phyloP scores from a whole-genome alignment of 1,140 invertebrate genomes.

The Coptotermes formosanus region DNA sequence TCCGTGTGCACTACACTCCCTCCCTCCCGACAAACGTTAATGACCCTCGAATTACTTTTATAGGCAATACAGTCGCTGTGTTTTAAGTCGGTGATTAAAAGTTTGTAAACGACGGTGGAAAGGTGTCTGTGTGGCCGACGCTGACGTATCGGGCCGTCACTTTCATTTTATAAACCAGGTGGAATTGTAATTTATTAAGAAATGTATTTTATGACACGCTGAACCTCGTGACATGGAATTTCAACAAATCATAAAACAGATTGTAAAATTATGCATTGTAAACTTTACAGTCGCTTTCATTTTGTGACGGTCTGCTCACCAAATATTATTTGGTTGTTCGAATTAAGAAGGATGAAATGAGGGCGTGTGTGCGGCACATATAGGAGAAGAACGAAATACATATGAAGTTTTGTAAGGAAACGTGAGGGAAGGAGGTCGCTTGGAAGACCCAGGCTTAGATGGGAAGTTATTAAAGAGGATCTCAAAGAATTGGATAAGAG shows the following conservation, averaged over 20 bases:
- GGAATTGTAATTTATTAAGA: background rate
- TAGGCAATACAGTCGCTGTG: background rate
- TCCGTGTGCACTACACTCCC: background rate
- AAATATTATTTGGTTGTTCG: too few relatives aligned
- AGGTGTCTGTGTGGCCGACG: background rate
- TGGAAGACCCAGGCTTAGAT: too few relatives aligned
- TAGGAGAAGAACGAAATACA: too few relatives aligned
- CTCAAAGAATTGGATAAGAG: too few relatives aligned
- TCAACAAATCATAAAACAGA: background rate
- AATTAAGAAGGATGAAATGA: too few relatives aligned
- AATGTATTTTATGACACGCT: background rate
- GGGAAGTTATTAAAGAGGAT: too few relatives aligned
- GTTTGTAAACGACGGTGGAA: background rate
- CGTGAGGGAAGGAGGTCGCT: too few relatives aligned
- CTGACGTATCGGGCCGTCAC: too few relatives aligned
- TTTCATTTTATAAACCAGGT: background rate
- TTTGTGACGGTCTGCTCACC: too few relatives aligned
- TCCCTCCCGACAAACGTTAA: background rate
- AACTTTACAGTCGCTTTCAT: too few relatives aligned
- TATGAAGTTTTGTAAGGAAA: too few relatives aligned
- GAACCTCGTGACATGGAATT: background rate
- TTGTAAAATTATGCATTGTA: background rate
- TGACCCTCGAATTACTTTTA: background rate
- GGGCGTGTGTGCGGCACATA: too few relatives aligned
- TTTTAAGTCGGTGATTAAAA: background rate